Evolutionary conservation across 2,797 vertebrate species (phyloP).

Genomic region (Hydrolagus colliei): DNA sequence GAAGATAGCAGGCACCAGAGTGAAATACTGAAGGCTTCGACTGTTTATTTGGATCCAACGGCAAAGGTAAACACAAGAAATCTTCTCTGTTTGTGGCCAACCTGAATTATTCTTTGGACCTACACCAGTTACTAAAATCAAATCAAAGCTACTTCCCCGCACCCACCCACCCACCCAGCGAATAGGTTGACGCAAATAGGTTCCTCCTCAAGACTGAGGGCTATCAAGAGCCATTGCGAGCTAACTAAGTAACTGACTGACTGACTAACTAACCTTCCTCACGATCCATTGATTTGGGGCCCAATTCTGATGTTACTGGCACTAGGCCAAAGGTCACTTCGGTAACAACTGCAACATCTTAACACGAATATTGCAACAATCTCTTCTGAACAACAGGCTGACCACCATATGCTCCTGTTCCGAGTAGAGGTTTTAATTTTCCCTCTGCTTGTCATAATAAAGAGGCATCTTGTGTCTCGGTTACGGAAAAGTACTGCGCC

Average conservation of each 20-base stretch:
- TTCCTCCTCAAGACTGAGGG: constrained; percentile 38
- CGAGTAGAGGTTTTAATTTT: not conserved
- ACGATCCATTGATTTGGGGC: constrained; percentile 59
- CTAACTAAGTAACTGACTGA: constrained; percentile 7
- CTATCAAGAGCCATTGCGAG: constrained; percentile 1
- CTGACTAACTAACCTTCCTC: constrained; percentile 39
- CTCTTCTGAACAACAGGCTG: constrained; percentile 37
- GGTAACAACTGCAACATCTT: constrained; percentile 55
- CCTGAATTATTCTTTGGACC: constrained; percentile 28
- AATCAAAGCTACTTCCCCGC: constrained; percentile 32
- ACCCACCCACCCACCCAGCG: constrained; percentile 32
- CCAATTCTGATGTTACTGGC: constrained; percentile 54
- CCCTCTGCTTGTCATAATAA: not conserved
- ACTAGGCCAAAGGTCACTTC: constrained; percentile 52
- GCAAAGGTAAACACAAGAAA: constrained; percentile 21
- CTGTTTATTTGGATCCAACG: constrained; percentile 29
- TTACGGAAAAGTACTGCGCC: not conserved
- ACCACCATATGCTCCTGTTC: not conserved
- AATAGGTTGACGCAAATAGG: constrained; percentile 46
- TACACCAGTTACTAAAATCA: constrained; percentile 38
- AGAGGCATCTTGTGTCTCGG: not conserved
- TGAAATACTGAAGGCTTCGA: constrained; percentile 29
- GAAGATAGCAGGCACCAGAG: constrained; percentile 28
- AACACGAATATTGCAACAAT: constrained; percentile 51
- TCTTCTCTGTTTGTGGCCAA: constrained; percentile 21